These are phyloP conservation scores for Aphyosemion australe DNA, from an alignment of 2,113 vertebrate species.

Conservation along the genomic window DNA sequence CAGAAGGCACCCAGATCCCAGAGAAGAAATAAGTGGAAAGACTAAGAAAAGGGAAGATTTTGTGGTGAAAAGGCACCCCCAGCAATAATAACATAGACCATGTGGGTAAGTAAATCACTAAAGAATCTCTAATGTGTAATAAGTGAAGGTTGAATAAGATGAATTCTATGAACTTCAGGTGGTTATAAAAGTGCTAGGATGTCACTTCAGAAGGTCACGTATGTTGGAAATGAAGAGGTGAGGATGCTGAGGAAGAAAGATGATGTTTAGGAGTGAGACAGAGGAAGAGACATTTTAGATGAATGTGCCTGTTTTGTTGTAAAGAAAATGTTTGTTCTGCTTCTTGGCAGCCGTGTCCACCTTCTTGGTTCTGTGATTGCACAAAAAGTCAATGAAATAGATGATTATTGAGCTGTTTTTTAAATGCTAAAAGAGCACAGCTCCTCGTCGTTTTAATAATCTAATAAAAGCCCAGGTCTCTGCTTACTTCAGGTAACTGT, in stretches of 20 bases:
- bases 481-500: conserved; percentile 39
- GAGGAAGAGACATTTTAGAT: conserved; percentile 22
- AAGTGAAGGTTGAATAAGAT: neutral
- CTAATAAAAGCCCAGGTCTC: conserved; percentile 5
- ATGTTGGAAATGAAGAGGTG: conserved; percentile 36
- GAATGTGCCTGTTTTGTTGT: conserved; percentile 13
- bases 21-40: conserved; percentile 14
- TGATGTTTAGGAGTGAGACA: conserved; percentile 47
- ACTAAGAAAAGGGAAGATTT: neutral
- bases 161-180: conserved; percentile 18
- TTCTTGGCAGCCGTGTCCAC: conserved; percentile 15
- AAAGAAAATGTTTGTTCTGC: conserved; percentile 23
- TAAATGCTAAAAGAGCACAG: conserved; percentile 30
- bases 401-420: conserved; percentile 50
- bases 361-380: conserved; percentile 33
- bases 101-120: conserved; percentile 22
- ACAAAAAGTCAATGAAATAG: conserved; percentile 31
- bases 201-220: conserved; percentile 61
- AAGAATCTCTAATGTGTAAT: conserved; percentile 20
- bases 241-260: conserved; percentile 12
- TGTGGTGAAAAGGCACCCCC: conserved; percentile 7
- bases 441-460: conserved; percentile 22
- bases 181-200: conserved; percentile 31
- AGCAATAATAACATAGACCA: conserved; percentile 27
- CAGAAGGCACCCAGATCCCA: conserved; percentile 10